A percentile compares a stretch with the other conserved stretches of the same genome.
Conservation (phyloP, 2,797 vertebrate genomes). For the Lepus townsendii region DNA sequence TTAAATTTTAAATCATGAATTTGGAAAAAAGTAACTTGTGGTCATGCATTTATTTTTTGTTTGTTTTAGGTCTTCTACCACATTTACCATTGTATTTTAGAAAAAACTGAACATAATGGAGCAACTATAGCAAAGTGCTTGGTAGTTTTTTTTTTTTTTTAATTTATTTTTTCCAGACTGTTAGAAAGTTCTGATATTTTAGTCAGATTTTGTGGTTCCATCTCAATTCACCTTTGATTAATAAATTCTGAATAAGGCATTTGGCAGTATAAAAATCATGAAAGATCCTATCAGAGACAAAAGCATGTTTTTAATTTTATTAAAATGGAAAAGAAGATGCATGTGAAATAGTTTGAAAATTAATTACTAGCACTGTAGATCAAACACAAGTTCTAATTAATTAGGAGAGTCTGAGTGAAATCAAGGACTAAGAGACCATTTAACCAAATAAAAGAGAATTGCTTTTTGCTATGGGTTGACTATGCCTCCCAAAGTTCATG, state of each 20-base stretch:
- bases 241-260: background rate
- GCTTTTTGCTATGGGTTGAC: background rate
- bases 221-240: constrained; percentile 1
- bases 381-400: background rate
- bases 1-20: background rate
- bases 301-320: background rate
- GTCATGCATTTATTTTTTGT: background rate
- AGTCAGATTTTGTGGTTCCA: background rate
- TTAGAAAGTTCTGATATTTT: background rate
- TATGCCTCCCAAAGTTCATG: background rate
- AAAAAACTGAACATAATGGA: constrained; percentile 6
- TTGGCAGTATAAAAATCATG: background rate
- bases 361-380: background rate
- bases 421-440: background rate
- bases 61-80: constrained; percentile 34
- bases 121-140: background rate
- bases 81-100: background rate
- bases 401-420: background rate
- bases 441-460: background rate
- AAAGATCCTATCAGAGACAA: background rate
- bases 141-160: background rate
- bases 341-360: background rate
- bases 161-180: background rate
- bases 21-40: background rate
- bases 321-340: background rate